A percentile compares a stretch with the other conserved stretches of the same genome.
Evolutionary conservation across 2,888 invertebrate genomes (phyloP).

Genomic region (Ormyrus thymus): DNA sequence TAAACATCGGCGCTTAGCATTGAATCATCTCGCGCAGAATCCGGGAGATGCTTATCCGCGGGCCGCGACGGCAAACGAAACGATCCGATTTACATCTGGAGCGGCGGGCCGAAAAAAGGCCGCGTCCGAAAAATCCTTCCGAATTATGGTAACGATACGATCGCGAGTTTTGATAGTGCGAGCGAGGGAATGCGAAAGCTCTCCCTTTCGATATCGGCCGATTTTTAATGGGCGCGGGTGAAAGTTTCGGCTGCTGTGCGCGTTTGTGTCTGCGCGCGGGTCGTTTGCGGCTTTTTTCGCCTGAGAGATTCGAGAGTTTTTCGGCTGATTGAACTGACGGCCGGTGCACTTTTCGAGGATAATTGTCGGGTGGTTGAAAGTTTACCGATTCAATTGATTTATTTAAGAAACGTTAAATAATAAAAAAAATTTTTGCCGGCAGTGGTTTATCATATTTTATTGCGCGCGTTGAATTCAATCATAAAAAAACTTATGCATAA

Average conservation of each 20-base stretch:
- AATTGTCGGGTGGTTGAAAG: no score
- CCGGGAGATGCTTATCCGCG: conserved; percentile 17
- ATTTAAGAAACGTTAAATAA: no score
- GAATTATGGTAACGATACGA: conserved; percentile 48
- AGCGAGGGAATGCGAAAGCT: conserved; percentile 26
- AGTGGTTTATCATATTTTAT: no score
- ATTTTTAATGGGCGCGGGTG: conserved; percentile 41
- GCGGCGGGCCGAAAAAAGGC: conserved; percentile 9
- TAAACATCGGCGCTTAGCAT: conserved; percentile 37
- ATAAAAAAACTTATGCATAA: no score
- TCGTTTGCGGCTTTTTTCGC: no score
- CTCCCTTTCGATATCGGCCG: conserved; percentile 9
- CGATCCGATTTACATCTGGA: conserved; percentile 9
- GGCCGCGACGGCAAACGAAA: conserved; percentile 3
- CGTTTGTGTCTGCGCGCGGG: no score
- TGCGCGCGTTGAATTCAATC: no score
- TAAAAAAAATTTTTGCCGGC: no score
- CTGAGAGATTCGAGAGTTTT: no score
- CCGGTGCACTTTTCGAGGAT: no score
- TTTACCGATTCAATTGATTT: no score
- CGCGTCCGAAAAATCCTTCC: background rate
- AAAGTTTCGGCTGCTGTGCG: conserved; percentile 28
- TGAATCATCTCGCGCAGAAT: conserved; percentile 27
- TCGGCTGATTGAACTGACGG: no score
- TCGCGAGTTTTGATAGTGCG: conserved; percentile 20